A percentile compares a stretch with the other conserved stretches of the same genome.
Evolutionary conservation across 1,140 invertebrate species (phyloP).

Genomic region (Zaprionus camerounensis): DNA sequence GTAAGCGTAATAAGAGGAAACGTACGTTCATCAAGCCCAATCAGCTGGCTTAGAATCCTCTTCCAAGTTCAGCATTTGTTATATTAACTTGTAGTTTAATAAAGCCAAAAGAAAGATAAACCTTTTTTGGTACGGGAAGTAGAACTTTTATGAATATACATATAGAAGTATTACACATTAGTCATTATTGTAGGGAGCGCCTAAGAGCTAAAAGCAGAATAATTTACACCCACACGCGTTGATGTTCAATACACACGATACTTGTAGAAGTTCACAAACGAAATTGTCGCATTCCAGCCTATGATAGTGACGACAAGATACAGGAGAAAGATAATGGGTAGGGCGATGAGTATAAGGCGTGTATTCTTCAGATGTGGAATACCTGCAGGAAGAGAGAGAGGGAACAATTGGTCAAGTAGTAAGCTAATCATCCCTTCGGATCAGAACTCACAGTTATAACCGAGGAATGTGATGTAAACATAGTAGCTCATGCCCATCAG

Average conservation of each 20-base stretch:
- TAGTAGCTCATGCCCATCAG: constrained; percentile 96
- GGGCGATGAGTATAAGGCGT: constrained; percentile 93
- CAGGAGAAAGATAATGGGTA: constrained; percentile 91
- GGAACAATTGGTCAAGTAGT: background rate
- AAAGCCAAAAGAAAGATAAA: constrained; percentile 25
- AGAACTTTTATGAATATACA: constrained; percentile 32
- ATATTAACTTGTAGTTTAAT: constrained; percentile 56
- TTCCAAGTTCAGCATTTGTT: constrained; percentile 43
- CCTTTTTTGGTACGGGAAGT: constrained; percentile 27
- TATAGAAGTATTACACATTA: constrained; percentile 56
- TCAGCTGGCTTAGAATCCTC: constrained; percentile 85
- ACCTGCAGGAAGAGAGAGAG: constrained; percentile 87
- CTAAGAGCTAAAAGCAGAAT: constrained; percentile 67
- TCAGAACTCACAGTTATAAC: constrained; percentile 94
- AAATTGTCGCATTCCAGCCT: constrained; percentile 89
- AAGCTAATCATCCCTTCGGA: background rate
- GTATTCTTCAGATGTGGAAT: constrained; percentile 96
- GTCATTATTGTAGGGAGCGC: constrained; percentile 55
- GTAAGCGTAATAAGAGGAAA: constrained; percentile 89
- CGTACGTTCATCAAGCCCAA: constrained; percentile 87
- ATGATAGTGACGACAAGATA: constrained; percentile 92
- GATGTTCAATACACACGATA: constrained; percentile 86
- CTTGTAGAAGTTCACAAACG: constrained; percentile 92
- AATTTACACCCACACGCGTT: constrained; percentile 61
- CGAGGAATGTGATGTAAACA: constrained; percentile 98